phyloP scores from a whole-genome alignment of 2,888 invertebrate species.

The Drosophila pseudotalamancana region DNA sequence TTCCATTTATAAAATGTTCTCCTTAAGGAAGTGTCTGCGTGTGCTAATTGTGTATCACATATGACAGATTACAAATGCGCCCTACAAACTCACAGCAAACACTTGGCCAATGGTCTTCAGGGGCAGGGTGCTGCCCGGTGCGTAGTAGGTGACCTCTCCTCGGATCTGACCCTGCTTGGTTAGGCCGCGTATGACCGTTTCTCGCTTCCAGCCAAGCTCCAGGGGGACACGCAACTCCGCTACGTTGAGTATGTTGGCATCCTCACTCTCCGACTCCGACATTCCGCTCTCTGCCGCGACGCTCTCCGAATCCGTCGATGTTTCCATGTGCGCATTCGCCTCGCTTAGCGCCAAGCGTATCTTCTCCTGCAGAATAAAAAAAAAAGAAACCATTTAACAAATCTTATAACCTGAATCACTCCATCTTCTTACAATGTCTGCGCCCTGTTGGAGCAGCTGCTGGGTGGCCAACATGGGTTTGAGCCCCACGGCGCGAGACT shows the following conservation, averaged over 20 bases:
- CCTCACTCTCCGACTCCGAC: constrained; percentile 86
- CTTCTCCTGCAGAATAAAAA: constrained; percentile 84
- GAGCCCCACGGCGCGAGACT: constrained; percentile 92
- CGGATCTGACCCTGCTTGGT: constrained; percentile 94
- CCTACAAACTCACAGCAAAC: constrained; percentile 86
- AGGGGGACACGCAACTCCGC: constrained; percentile 88
- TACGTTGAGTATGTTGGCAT: constrained; percentile 84
- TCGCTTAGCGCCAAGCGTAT: constrained; percentile 86
- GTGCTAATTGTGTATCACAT: not conserved
- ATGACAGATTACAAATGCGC: constrained; percentile 46
- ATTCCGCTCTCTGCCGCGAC: constrained; percentile 86
- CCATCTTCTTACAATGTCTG: constrained; percentile 84
- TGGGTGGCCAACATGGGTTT: constrained; percentile 91
- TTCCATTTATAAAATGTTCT: not conserved
- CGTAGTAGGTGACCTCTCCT: constrained; percentile 96
- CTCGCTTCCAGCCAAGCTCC: constrained; percentile 95
- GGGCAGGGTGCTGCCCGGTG: constrained; percentile 87
- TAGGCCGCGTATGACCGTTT: constrained; percentile 94
- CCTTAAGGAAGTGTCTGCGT: not conserved
- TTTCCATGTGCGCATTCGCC: constrained; percentile 86
- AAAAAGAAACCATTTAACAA: not conserved
- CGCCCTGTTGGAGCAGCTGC: constrained; percentile 85
- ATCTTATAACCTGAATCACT: not conserved
- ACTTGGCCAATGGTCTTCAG: constrained; percentile 88
- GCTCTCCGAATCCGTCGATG: constrained; percentile 87